Conservation (phyloP, 2,888 invertebrate genomes). For the Clanis bilineata region DNA sequence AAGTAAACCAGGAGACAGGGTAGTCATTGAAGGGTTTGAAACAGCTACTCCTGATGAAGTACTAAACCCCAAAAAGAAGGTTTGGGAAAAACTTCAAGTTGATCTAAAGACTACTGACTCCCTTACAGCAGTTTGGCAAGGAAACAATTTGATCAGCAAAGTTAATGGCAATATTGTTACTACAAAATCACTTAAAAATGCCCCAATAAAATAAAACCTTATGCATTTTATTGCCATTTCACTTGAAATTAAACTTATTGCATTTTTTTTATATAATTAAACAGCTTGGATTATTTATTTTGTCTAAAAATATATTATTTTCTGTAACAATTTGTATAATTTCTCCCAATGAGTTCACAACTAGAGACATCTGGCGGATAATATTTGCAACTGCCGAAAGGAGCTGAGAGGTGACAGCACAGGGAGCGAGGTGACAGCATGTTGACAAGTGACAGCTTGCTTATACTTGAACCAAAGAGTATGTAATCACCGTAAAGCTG, state of each 20-base stretch:
- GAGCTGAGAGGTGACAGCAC: no score
- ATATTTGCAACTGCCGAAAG: neutral
- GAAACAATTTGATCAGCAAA: conserved; percentile 87
- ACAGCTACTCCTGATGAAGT: conserved; percentile 90
- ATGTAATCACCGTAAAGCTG: no score
- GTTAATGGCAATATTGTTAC: conserved; percentile 87
- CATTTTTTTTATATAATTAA: neutral
- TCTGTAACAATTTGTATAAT: neutral
- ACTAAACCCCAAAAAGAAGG: conserved; percentile 97
- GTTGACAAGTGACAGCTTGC: no score
- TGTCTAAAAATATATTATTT: neutral
- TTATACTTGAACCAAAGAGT: no score
- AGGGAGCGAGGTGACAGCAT: no score
- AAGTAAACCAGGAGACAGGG: conserved; percentile 90
- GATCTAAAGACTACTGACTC: conserved; percentile 88
- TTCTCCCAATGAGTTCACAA: neutral
- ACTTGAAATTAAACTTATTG: neutral
- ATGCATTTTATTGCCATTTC: conserved; percentile 3
- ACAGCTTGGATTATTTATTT: neutral
- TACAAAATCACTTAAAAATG: conserved; percentile 89
- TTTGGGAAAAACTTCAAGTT: conserved; percentile 96
- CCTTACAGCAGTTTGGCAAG: conserved; percentile 93
- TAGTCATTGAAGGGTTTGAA: conserved; percentile 92
- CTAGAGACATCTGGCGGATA: neutral
- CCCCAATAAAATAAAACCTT: conserved; percentile 87